Evolutionary conservation across 2,113 vertebrate genomes (phyloP), one percentile per base, ranked within the genome.

Genomic region (Macrotis lagotis): DNA sequence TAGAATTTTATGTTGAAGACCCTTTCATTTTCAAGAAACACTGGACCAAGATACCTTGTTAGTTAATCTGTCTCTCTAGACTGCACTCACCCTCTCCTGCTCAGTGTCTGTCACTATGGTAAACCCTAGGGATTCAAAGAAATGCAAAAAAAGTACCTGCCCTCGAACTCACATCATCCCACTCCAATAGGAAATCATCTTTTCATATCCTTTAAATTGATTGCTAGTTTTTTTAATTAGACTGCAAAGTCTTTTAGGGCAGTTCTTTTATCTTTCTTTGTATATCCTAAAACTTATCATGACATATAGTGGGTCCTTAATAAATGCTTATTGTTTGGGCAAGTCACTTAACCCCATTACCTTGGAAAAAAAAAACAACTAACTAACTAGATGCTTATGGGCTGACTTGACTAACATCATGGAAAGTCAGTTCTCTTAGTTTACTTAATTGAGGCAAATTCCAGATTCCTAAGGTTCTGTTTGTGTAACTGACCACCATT

Each of bases 21-120:
- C 51, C 25, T 94, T 91, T 48, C 93, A 31, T 90, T 97, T 95
- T 92, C 31, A 94, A 92, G n/a, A 91, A 96, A 31, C 51, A 88
- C 91, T 94, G 94, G 12, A 37, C 59, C 37, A 91, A 92, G n/a
- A 8, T 92, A 48, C 47, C 53, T 92, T 95, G 92, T 50, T 3
- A n/a, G n/a, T 83, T 6, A 24, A 19, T 83, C 37, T n/a, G n/a
- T 83, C n/a, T 83, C 16, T 83, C 66, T n/a, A 83, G 7, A 12
- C 66, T 44, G n/a, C 7, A 8, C 11, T 7, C 59, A 83, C 7
- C 6, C n/a, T 44, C n/a, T 83, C n/a, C 66, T 83, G 37, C n/a
- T 83, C 37, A 24, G 16, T 8, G 6, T n/a, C 66, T 83, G n/a
- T n/a, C n/a, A 83, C 16, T 44, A 22, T 22, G 66, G 37, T 83